These are phyloP conservation scores for Serinus canaria DNA, from an alignment of 2,113 vertebrate genomes.

Conservation along the genomic window DNA sequence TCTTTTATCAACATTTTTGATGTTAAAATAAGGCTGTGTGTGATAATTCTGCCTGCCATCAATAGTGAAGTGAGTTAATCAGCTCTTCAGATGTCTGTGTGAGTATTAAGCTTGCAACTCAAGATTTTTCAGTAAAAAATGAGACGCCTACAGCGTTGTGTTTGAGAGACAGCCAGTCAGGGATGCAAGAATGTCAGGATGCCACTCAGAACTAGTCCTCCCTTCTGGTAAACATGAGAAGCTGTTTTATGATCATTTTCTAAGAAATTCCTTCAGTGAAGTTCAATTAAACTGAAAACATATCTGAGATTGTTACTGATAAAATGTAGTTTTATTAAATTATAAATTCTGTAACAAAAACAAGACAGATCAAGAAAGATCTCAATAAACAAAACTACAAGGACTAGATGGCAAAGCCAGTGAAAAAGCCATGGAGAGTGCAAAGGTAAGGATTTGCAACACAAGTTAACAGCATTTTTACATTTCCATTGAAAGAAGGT, in stretches of 20 bases:
- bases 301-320: conserved; percentile 63
- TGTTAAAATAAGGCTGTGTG: background rate
- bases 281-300: conserved; percentile 30
- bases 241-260: background rate
- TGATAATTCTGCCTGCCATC: background rate
- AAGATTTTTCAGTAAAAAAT: background rate
- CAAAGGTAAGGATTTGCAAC: conserved; percentile 70
- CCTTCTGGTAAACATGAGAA: background rate
- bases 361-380: conserved; percentile 71
- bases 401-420: conserved; percentile 74
- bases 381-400: conserved; percentile 72
- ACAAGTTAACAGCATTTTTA: conserved; percentile 71
- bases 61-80: background rate
- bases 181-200: background rate
- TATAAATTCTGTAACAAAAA: conserved; percentile 83
- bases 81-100: background rate
- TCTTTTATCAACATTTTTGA: background rate
- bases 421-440: conserved; percentile 61
- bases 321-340: conserved; percentile 87
- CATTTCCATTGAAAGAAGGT: conserved; percentile 67
- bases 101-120: background rate
- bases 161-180: background rate
- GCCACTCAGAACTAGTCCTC: background rate
- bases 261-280: background rate
- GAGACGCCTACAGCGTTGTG: rapidly evolving